Conservation (phyloP, 1,140 invertebrate species). For the Heliconius hewitsoni region DNA sequence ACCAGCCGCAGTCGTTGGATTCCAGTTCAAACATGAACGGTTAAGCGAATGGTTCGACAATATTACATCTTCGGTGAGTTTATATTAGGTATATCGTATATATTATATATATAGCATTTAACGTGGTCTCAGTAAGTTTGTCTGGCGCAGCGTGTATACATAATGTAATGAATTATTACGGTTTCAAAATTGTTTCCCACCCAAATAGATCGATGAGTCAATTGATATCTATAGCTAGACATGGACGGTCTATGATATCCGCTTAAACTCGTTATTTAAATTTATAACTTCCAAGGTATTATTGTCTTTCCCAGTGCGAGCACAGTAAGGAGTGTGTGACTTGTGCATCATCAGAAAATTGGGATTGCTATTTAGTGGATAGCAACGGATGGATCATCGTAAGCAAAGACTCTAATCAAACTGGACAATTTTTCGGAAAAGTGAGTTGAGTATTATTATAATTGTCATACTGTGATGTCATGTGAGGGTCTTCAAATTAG, state of each 20-base stretch:
- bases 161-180: too few relatives aligned
- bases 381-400: conserved; percentile 94
- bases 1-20: conserved; percentile 95
- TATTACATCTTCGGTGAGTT: conserved; percentile 85
- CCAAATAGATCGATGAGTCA: too few relatives aligned
- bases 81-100: neutral
- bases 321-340: conserved; percentile 83
- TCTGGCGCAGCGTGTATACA: too few relatives aligned
- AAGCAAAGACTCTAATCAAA: conserved; percentile 86
- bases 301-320: conserved; percentile 78
- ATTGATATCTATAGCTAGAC: neutral
- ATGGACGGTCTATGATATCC: too few relatives aligned
- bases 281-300: neutral
- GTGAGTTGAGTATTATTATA: conserved; percentile 62
- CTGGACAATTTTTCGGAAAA: conserved; percentile 94
- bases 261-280: too few relatives aligned
- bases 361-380: conserved; percentile 93
- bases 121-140: neutral
- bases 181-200: too few relatives aligned
- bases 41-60: conserved; percentile 89
- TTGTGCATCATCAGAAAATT: conserved; percentile 84
- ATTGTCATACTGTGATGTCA: too few relatives aligned
- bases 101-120: too few relatives aligned
- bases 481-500: too few relatives aligned
- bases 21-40: conserved; percentile 91